These are phyloP conservation scores for Epizoanthus ramosus DNA, from an alignment of 92 coral and sea anemone genomes.

Conservation along the genomic window DNA sequence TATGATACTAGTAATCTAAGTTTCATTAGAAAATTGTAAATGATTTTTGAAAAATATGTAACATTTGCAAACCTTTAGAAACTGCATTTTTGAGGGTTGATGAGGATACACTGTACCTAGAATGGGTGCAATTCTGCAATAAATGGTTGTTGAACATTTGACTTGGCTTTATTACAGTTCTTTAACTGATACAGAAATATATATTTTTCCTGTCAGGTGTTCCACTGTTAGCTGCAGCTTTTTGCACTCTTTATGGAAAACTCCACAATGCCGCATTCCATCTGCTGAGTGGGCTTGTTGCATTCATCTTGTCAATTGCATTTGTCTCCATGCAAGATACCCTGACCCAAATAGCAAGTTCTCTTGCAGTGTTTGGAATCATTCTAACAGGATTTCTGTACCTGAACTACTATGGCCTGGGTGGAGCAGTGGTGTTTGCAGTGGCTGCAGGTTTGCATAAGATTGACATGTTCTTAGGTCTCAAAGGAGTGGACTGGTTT, in stretches of 20 bases:
- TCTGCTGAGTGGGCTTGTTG: constrained; percentile 73
- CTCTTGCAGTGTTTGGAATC: constrained; percentile 83
- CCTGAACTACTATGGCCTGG: constrained; percentile 64
- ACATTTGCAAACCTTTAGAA: no score
- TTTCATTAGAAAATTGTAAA: no score
- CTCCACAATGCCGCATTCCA: constrained; percentile 67
- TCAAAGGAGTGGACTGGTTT: constrained; percentile 92
- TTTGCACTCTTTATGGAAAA: constrained; percentile 72
- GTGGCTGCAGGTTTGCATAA: constrained; percentile 70
- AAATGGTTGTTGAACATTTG: neutral
- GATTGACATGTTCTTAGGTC: constrained; percentile 65
- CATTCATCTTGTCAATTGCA: constrained; percentile 57
- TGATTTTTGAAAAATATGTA: no score
- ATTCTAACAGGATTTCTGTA: constrained; percentile 65
- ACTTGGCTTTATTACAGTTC: neutral
- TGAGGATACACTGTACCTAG: no score
- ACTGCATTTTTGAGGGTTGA: no score
- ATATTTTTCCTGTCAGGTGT: constrained; percentile 59
- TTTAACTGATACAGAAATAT: neutral
- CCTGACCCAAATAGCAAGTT: constrained; percentile 66
- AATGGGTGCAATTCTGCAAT: no score
- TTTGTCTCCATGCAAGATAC: constrained; percentile 63
- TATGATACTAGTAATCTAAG: no score
- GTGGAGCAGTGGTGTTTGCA: constrained; percentile 77
- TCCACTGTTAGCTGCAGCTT: constrained; percentile 89